Evolutionary conservation across 1,140 invertebrate genomes (phyloP), one percentile per base, ranked within the genome.

Genomic region (Fopius arisanus): DNA sequence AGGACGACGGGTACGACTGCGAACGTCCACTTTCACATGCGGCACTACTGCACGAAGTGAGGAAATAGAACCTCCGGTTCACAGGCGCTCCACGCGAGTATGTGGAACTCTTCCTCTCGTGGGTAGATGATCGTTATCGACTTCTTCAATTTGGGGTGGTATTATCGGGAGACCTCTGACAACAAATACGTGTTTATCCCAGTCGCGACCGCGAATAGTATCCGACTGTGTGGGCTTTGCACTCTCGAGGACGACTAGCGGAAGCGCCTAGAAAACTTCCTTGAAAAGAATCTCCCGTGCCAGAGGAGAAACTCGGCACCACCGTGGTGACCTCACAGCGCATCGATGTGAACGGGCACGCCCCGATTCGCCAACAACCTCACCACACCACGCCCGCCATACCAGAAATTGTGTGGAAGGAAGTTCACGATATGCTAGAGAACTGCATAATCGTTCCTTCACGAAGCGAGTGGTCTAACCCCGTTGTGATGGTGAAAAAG

Each of bases 401-500:
- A 14, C 14, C 26, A 5, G 26, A 31, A 29, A 31, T 33, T 40
- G 67, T 66, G 26, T 26, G 40, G 23, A 33, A 9, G 40, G 51
- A 43, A 23, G 66, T 67, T 7, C 23, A 69, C 5, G 28, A 23
- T 3, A 80, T 87, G 80, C 65, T 89, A 1, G 31, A 75, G 28
- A 62, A 79, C 9, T 82, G 75, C 6, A 78, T 89, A 0, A 85
- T 90, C 5, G 79, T 84, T 72, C 82, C 83, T 10, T 83, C 82
- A n/a, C 79, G 80, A 6, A 84, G 79, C 7, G 78, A 84, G 4
- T 91, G 88, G 84, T 73, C 82, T 7, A 81, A 83, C 5, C 88
- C 87, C 4, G 78, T 89, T 0, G 83, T 91, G 0, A 29, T 90
- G 33, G 86, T 90, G 1, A 78, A 77, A 1, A 92, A 92, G 75